Evolutionary conservation across 1,140 invertebrate genomes (phyloP).

Genomic region (Plutomurus gul): DNA sequence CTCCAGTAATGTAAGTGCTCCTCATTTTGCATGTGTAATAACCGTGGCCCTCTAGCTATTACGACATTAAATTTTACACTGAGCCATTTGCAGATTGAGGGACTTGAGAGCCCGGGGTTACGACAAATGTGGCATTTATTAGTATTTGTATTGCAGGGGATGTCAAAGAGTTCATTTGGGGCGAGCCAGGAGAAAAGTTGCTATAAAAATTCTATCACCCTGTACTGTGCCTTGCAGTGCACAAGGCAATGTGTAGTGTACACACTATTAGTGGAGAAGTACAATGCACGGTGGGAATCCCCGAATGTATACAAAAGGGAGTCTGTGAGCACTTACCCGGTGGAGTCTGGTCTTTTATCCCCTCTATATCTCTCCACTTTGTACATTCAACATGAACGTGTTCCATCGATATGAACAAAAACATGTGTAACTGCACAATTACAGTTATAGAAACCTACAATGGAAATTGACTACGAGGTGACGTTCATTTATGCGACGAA

Average conservation of each 20-base stretch:
- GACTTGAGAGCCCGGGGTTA: background rate
- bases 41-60: conserved; percentile 27
- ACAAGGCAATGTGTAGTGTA: background rate
- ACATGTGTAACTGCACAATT: conserved; percentile 14
- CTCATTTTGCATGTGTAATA: conserved; percentile 27
- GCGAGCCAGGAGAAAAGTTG: background rate
- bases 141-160: background rate
- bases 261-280: too few relatives aligned
- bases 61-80: conserved; percentile 21
- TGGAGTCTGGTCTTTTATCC: too few relatives aligned
- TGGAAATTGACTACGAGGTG: background rate
- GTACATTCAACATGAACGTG: background rate
- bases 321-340: too few relatives aligned
- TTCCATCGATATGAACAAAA: background rate
- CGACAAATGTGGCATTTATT: background rate
- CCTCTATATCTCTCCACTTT: too few relatives aligned
- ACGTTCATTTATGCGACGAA: background rate
- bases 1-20: conserved; percentile 19
- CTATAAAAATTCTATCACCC: conserved; percentile 4
- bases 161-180: background rate
- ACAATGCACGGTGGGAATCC: too few relatives aligned
- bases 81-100: conserved; percentile 23
- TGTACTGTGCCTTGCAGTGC: background rate
- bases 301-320: too few relatives aligned
- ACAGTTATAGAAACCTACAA: background rate